phyloP scores from a whole-genome alignment of 2,113 vertebrate genomes.

The Platichthys stellatus region DNA sequence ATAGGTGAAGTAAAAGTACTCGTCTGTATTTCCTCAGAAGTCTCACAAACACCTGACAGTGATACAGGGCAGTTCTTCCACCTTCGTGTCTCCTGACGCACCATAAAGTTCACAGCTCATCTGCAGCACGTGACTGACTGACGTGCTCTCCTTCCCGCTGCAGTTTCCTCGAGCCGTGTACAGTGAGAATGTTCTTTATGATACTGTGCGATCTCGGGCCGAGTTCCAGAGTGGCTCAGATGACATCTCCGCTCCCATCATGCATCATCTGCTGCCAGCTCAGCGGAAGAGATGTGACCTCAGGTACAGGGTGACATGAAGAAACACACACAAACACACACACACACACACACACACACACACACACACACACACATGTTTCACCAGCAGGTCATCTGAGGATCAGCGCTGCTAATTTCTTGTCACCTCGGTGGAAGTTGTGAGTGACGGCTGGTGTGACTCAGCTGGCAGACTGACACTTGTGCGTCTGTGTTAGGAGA shows the following conservation, averaged over 20 bases:
- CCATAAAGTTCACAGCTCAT: neutral
- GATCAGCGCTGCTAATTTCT: conserved; percentile 28
- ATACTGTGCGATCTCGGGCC: conserved; percentile 47
- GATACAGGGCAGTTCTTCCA: neutral
- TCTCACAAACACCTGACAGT: neutral
- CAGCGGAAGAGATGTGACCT: conserved; percentile 37
- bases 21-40: too few species aligned
- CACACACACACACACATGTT: neutral
- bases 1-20: too few species aligned
- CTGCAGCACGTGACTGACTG: conserved; percentile 5
- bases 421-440: conserved; percentile 1
- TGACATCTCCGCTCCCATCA: conserved; percentile 62
- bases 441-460: conserved; percentile 35
- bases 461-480: conserved; percentile 32
- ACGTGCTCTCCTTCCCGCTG: conserved; percentile 33
- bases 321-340: neutral
- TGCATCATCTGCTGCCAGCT: conserved; percentile 44
- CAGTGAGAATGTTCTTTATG: conserved; percentile 37
- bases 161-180: conserved; percentile 53
- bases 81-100: neutral
- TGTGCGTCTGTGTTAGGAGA: conserved; percentile 26
- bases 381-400: conserved; percentile 27
- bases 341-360: too few species aligned
- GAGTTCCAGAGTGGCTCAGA: conserved; percentile 34
- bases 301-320: conserved; percentile 42